phyloP scores from a whole-genome alignment of 2,888 invertebrate genomes.

The Thera britannica region DNA sequence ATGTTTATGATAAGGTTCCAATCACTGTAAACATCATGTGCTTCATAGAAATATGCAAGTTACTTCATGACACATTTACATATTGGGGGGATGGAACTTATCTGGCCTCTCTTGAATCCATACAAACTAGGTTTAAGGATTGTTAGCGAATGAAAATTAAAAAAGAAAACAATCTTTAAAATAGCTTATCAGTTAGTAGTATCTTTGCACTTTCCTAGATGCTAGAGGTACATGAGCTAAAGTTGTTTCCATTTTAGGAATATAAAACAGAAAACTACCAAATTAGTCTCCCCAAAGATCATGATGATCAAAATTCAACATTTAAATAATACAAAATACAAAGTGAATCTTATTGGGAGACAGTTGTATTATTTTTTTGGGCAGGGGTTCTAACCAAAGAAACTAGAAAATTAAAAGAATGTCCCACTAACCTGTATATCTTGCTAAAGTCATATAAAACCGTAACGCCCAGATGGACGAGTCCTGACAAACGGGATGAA shows the following conservation, averaged over 20 bases:
- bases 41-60: background rate
- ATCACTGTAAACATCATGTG: conserved; percentile 7
- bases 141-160: too few species aligned
- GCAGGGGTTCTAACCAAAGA: background rate
- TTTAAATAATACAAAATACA: background rate
- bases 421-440: conserved; percentile 91
- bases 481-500: conserved; percentile 83
- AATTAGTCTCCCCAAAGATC: too few species aligned
- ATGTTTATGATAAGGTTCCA: conserved; percentile 12
- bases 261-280: too few species aligned
- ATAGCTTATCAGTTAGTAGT: too few species aligned
- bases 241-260: too few species aligned
- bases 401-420: conserved; percentile 1
- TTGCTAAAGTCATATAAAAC: conserved; percentile 99
- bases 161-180: too few species aligned
- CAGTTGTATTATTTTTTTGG: background rate
- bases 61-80: background rate
- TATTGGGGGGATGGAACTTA: too few species aligned
- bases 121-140: too few species aligned
- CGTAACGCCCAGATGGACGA: conserved; percentile 95
- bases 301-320: too few species aligned
- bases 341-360: conserved; percentile 3
- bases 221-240: too few species aligned
- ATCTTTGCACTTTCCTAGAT: too few species aligned
- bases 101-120: too few species aligned